phyloP scores from a whole-genome alignment of 2,888 invertebrate species.

The Lasius fuliginosus region DNA sequence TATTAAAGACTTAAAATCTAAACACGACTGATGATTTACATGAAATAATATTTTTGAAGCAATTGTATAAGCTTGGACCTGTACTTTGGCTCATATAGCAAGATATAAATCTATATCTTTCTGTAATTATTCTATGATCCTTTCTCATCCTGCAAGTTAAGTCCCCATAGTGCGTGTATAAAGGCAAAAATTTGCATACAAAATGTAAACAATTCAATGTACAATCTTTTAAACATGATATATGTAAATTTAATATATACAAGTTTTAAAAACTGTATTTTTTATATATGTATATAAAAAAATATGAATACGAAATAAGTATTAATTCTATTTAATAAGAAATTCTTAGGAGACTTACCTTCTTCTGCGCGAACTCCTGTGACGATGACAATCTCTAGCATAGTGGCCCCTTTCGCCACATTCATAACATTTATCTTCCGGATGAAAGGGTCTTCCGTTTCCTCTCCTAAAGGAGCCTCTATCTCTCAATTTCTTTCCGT shows the following conservation, averaged over 20 bases:
- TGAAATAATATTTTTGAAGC: slow-evolving; percentile 2
- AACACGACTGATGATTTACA: neutral
- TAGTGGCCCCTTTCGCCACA: slow-evolving; percentile 98
- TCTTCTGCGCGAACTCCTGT: slow-evolving; percentile 87
- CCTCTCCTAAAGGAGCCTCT: slow-evolving; percentile 88
- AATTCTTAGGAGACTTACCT: slow-evolving; percentile 70
- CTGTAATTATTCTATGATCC: neutral
- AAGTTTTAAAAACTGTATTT: neutral
- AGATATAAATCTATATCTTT: slow-evolving; percentile 22
- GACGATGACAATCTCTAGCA: slow-evolving; percentile 95
- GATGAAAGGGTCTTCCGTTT: slow-evolving; percentile 92
- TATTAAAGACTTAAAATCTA: slow-evolving; percentile 5
- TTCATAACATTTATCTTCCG: slow-evolving; percentile 97
- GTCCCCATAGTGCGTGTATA: neutral
- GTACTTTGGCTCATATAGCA: neutral
- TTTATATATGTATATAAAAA: neutral
- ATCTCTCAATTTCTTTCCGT: slow-evolving; percentile 91
- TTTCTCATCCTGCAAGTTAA: slow-evolving; percentile 9
- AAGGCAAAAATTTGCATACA: neutral
- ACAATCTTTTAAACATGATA: neutral
- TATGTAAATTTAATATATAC: neutral
- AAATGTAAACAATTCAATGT: neutral
- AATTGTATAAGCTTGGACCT: neutral
- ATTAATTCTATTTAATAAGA: slow-evolving; percentile 6
- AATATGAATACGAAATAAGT: neutral